A percentile compares a stretch with the other conserved stretches of the same genome.
Conservation (phyloP, 1,140 invertebrate genomes). For the Drosophila pandora region DNA sequence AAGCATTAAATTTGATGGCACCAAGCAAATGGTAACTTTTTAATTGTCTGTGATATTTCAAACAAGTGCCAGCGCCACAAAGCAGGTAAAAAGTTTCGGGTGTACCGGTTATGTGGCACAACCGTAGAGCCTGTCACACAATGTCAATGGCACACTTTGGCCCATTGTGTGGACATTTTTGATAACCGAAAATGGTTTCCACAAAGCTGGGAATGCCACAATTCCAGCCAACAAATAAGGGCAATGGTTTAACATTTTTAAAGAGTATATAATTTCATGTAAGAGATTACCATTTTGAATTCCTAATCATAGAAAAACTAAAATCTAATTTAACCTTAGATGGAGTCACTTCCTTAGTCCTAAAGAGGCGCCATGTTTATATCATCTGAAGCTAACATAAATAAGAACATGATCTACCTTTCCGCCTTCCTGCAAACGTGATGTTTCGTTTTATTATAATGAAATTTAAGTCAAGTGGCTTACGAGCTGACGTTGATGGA, state of each 20-base stretch:
- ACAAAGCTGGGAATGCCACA: not conserved
- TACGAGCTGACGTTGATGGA: slow-evolving; percentile 37
- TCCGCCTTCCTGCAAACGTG: slow-evolving; percentile 1
- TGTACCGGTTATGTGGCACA: not conserved
- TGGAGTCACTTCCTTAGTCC: not conserved
- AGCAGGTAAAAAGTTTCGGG: slow-evolving; percentile 1
- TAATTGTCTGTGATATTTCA: slow-evolving; percentile 48
- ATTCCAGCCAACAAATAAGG: not conserved
- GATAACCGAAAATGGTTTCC: slow-evolving; percentile 19
- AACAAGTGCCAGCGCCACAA: slow-evolving; percentile 4
- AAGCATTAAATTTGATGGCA: slow-evolving; percentile 63
- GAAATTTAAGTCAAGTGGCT: slow-evolving; percentile 26
- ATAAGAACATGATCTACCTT: slow-evolving; percentile 5
- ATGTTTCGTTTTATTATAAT: slow-evolving; percentile 21
- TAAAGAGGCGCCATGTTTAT: not conserved
- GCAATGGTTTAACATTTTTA: not conserved
- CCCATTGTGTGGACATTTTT: slow-evolving; percentile 22
- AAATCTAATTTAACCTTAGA: no score
- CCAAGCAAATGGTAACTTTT: slow-evolving; percentile 29
- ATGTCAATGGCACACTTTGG: slow-evolving; percentile 12
- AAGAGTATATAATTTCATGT: no score
- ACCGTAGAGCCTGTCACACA: not conserved
- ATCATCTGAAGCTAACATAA: not conserved
- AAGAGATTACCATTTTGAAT: no score
- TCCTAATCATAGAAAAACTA: no score